Conservation (phyloP, 2,797 vertebrate species). For the Cetoscarus ocellatus region DNA sequence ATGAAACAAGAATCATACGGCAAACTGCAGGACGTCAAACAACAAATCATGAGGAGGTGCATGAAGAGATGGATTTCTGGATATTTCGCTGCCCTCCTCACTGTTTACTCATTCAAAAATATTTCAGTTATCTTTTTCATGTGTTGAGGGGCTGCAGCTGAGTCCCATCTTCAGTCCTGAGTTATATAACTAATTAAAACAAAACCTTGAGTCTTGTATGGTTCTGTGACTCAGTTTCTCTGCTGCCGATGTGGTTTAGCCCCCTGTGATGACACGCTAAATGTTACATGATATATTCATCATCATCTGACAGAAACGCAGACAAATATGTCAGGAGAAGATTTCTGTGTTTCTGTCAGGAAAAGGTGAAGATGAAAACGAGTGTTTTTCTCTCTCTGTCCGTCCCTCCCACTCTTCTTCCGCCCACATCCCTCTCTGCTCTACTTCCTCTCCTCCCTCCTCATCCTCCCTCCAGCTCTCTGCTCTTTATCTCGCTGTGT, state of each 20-base stretch:
- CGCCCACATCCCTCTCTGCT: conserved; percentile 10
- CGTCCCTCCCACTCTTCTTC: background rate
- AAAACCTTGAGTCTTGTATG: background rate
- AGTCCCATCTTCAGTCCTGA: background rate
- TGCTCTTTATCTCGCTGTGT: background rate
- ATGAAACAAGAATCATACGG: too few species aligned
- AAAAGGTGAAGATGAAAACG: conserved; percentile 11
- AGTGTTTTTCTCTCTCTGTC: conserved; percentile 2
- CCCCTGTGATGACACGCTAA: background rate
- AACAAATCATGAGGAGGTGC: too few species aligned
- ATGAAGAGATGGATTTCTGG: too few species aligned
- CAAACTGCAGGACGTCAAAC: too few species aligned
- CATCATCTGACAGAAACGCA: background rate
- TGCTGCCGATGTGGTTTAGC: background rate
- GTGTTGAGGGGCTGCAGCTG: background rate
- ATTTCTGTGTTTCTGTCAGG: background rate
- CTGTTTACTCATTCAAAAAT: too few species aligned
- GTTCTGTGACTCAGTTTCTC: background rate
- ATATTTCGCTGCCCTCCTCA: too few species aligned
- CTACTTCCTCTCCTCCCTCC: conserved; percentile 3
- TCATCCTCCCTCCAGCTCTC: conserved; percentile 10
- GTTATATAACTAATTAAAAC: background rate
- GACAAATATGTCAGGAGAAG: background rate
- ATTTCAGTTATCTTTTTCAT: background rate
- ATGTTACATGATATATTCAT: background rate